Evolutionary conservation across 1,140 invertebrate genomes (phyloP).

Genomic region (Platyscapa corneri): DNA sequence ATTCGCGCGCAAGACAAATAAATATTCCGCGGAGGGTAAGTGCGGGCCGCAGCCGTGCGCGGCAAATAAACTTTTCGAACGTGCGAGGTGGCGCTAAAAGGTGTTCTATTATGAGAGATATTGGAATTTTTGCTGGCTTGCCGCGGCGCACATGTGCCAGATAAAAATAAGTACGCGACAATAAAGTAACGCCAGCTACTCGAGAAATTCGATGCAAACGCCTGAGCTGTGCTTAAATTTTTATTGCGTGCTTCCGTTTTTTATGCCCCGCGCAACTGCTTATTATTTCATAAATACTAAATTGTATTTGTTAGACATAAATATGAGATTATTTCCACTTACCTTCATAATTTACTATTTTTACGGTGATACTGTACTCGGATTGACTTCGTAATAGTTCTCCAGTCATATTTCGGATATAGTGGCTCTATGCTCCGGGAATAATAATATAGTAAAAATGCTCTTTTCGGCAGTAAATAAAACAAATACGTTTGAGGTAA

Average conservation of each 20-base stretch:
- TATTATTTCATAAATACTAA: constrained; percentile 1
- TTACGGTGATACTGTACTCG: background rate
- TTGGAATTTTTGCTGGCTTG: constrained; percentile 34
- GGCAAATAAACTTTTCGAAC: constrained; percentile 38
- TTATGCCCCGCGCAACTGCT: background rate
- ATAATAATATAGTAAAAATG: background rate
- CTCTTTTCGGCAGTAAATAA: background rate
- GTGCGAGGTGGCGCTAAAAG: constrained; percentile 16
- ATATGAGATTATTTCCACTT: background rate
- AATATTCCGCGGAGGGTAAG: constrained; percentile 39
- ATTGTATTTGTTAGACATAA: background rate
- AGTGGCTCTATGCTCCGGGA: background rate
- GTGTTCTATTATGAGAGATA: constrained; percentile 29
- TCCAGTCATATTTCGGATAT: background rate
- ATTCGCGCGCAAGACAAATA: constrained; percentile 40
- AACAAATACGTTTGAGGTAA: background rate
- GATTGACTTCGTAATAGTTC: background rate
- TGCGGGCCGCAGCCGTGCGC: background rate
- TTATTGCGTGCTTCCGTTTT: constrained; percentile 7
- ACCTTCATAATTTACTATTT: background rate
- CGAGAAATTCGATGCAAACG: constrained; percentile 33
- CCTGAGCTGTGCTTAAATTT: constrained; percentile 5
- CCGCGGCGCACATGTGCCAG: constrained; percentile 14
- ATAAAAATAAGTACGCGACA: constrained; percentile 29
- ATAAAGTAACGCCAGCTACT: constrained; percentile 11